Base-by-base conservation (phyloP, 2,113 vertebrate species). In the Gracilinanus agilis region DNA sequence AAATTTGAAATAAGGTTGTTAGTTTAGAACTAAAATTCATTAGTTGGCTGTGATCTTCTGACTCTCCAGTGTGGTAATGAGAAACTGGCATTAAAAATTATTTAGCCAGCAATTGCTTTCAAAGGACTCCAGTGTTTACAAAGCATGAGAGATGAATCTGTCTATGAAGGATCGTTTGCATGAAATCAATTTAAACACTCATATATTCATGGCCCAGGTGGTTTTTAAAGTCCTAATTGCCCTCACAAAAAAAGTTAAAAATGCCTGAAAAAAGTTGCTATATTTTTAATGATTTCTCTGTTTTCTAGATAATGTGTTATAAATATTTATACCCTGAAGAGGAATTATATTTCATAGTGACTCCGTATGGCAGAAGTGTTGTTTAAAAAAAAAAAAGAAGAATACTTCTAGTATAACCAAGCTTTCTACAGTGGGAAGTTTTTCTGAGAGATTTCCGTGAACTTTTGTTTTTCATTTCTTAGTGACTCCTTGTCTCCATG, bases 171-270 rank as follows among this genome's bases (percentile, higher is more conserved):
- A 92, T 83, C 88, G 95, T 25, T 97, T 88, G 0, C 83, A 92
- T 95, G 96, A 97, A 96, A 98, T 97, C 89, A 27, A 91, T 97
- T 95, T 95, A 92, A 91, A 40, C 53, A 89, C 91, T 91, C 92
- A 16, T 90, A 91, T 94, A 95, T 97, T 96, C 97, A 97, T 88
- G 93, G 91, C 56, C 53, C 92, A 94, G 89, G 92, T 97, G 94
- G 55, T 94, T n/a, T 96, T 94, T 96, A 56, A 97, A 97, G 96
- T 93, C 27, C 94, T 96, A 97, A 97, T 98, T 98, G 97, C 83
- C 90, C 92, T 91, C 92, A 93, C 95, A 91, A 93, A 97, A 55
- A 96, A 94, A 96, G 55, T 55, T 55, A 75, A 90, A 0, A 53
- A 90, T 90, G 10, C 29, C 96, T 94, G 92, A 27, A 97, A 95